Evolutionary conservation across 2,888 invertebrate species (phyloP).

Genomic region (Eustalomyia histrio): DNA sequence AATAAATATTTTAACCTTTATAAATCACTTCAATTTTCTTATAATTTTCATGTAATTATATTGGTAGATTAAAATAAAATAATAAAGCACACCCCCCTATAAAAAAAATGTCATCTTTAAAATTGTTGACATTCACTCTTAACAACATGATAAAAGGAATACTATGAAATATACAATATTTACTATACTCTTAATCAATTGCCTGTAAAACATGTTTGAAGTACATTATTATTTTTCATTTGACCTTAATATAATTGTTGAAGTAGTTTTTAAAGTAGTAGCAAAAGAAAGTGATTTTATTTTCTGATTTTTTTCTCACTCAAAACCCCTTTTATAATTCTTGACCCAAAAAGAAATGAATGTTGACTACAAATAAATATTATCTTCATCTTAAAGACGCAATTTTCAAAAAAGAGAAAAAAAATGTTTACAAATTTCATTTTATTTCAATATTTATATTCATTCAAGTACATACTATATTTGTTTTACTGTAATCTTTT

Average conservation of each 20-base stretch:
- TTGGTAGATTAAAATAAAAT: too few species aligned
- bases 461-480: constrained; percentile 17
- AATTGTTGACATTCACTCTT: constrained; percentile 7
- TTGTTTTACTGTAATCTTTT: constrained; percentile 33
- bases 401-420: constrained; percentile 22
- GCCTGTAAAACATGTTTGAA: neutral
- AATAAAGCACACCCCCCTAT: too few species aligned
- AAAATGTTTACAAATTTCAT: constrained; percentile 15
- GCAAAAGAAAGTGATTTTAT: constrained; percentile 19
- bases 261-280: constrained; percentile 42
- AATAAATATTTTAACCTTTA: too few species aligned
- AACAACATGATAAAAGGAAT: neutral
- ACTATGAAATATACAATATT: neutral
- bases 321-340: constrained; percentile 48
- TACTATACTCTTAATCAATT: neutral
- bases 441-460: constrained; percentile 37
- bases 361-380: neutral
- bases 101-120: neutral
- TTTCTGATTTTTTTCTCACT: neutral
- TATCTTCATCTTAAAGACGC: neutral
- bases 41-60: too few species aligned
- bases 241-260: constrained; percentile 56
- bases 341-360: constrained; percentile 50
- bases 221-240: constrained; percentile 22
- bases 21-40: too few species aligned